A percentile compares a stretch with the other conserved stretches of the same genome.
phyloP scores from a whole-genome alignment of 2,888 invertebrate genomes.

The Heterodera filipjevi region DNA sequence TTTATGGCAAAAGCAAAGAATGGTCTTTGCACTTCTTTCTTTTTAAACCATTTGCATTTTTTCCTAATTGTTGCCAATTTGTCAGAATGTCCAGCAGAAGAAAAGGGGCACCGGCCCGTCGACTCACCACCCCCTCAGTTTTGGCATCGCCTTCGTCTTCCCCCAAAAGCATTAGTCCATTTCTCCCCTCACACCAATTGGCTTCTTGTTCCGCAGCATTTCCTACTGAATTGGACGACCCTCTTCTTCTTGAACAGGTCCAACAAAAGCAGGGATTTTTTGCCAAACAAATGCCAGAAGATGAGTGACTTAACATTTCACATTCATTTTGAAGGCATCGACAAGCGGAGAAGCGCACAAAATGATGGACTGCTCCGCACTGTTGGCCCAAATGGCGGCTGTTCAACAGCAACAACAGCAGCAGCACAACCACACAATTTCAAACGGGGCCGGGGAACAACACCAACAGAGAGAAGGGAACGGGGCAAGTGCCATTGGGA shows the following conservation, averaged over 20 bases:
- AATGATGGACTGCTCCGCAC: constrained; percentile 5
- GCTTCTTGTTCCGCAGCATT: not conserved
- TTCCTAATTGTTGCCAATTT: constrained; percentile 4
- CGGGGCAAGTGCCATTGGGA: not conserved
- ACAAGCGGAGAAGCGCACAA: not conserved
- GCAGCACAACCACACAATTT: not conserved
- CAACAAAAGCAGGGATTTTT: not conserved
- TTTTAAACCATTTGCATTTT: too few species aligned
- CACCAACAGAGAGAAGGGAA: not conserved
- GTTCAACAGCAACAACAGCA: not conserved
- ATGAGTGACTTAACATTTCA: not conserved
- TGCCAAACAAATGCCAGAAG: not conserved
- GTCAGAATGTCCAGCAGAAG: constrained; percentile 62
- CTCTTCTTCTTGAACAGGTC: not conserved
- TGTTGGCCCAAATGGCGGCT: constrained; percentile 4
- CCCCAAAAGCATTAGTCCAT: not conserved
- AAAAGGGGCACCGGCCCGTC: constrained; percentile 55
- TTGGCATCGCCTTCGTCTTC: not conserved
- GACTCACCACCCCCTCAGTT: constrained; percentile 41
- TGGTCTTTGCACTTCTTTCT: too few species aligned
- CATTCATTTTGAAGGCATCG: not conserved
- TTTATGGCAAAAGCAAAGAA: not conserved
- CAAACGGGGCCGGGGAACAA: not conserved
- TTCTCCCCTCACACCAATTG: not conserved
- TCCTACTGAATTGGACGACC: not conserved